phyloP scores from a whole-genome alignment of 2,888 invertebrate species.

The Julus scandinavius region DNA sequence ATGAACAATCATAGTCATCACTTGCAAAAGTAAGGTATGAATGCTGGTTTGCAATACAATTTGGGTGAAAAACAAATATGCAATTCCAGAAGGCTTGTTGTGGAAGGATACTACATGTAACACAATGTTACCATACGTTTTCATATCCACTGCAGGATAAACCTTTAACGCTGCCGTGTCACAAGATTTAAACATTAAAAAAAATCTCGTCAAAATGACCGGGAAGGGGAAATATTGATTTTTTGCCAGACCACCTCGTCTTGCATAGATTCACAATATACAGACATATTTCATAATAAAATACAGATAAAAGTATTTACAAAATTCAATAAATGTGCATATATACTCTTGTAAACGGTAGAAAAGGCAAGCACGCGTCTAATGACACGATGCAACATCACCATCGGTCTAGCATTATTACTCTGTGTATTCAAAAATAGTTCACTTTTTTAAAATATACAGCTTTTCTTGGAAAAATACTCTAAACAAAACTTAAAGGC shows the following conservation, averaged over 20 bases:
- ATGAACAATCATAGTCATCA: neutral
- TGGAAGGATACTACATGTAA: neutral
- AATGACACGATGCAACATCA: neutral
- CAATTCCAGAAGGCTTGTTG: neutral
- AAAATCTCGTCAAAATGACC: neutral
- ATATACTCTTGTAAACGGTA: constrained; percentile 30
- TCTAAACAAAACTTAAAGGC: constrained; percentile 17
- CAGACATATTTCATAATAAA: constrained; percentile 5
- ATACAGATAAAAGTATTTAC: constrained; percentile 37
- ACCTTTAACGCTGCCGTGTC: neutral
- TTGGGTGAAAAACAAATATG: neutral
- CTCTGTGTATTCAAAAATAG: constrained; percentile 41
- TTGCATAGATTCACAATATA: constrained; percentile 35
- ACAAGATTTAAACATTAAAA: neutral
- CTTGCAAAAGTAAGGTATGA: neutral
- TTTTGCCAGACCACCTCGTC: constrained; percentile 33
- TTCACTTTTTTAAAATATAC: constrained; percentile 36
- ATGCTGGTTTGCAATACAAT: neutral
- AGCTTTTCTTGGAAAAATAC: constrained; percentile 42
- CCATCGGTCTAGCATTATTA: constrained; percentile 24
- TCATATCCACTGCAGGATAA: neutral
- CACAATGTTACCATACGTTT: neutral
- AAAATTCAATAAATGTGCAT: constrained; percentile 39
- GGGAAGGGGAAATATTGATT: constrained; percentile 8
- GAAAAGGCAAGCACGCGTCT: neutral